Conservation (phyloP, 2,113 vertebrate species). For the Dendropsophus ebraccatus region DNA sequence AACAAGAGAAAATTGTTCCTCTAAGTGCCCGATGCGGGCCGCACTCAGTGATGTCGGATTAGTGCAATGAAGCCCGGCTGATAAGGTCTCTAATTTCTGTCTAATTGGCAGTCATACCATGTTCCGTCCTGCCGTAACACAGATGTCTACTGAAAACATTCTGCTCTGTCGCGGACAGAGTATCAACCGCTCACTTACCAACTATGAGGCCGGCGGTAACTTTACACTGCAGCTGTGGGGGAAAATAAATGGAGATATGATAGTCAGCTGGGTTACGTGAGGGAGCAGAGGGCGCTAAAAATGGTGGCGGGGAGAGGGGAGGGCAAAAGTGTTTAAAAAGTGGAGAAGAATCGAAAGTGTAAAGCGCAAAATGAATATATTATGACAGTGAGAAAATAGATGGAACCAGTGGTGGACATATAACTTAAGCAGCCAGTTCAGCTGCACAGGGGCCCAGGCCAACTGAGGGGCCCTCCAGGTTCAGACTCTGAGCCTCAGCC, state of each 20-base stretch:
- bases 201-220: background rate
- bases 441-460: too few relatives aligned
- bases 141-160: slow-evolving; percentile 38
- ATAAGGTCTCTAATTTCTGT: slow-evolving; percentile 49
- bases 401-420: too few relatives aligned
- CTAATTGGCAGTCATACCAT: slow-evolving; percentile 44
- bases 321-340: too few relatives aligned
- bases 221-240: background rate
- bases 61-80: slow-evolving; percentile 35
- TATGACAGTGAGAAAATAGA: too few relatives aligned
- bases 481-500: too few relatives aligned
- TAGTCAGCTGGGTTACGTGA: background rate
- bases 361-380: too few relatives aligned
- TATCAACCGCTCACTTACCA: slow-evolving; percentile 20
- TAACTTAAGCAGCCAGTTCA: too few relatives aligned
- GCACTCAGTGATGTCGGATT: slow-evolving; percentile 44
- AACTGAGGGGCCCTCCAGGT: too few relatives aligned
- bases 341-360: too few relatives aligned
- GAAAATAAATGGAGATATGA: slow-evolving; percentile 13
- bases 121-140: slow-evolving; percentile 1
- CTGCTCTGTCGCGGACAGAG: background rate
- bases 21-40: slow-evolving; percentile 34
- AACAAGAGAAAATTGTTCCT: slow-evolving; percentile 32
- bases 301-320: background rate
- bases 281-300: background rate